Evolutionary conservation across 35 echinoderm and acorn worm species (phyloP), one percentile per base, ranked within the genome.

Genomic region (Eucidaris tribuloides): DNA sequence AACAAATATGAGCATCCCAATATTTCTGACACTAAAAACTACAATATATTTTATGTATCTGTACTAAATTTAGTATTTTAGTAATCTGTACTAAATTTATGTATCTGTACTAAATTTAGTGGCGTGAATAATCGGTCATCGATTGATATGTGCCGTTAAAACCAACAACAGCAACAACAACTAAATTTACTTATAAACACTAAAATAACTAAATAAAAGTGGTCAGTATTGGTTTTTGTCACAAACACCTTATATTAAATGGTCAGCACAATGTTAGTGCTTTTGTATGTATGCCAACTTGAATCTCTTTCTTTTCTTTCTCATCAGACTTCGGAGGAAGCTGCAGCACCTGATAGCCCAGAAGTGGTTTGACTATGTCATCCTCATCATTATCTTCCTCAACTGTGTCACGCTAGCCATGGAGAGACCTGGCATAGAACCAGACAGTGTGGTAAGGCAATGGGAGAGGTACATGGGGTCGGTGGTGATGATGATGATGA

Each of bases 331-430:
- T 46, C 85, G 94, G 60, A 60, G 81, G 45, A 86, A 56, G 55
- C 34, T 97, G 14, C 82, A 89, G 55, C 31, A 65, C 7, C 42
- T 92, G 34, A 84, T 97, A 37, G 82, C 76, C 13, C 83, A 92
- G 50, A 92, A 86, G 57, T 97, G 94, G 94, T 97, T 97, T 74
- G 94, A 97, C 57, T 93, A 97, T 37, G 61, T 30, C 42, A 81
- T 97, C 18, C 82, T 97, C 0, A 32, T 88, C 25, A 85, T 97
- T 3, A 97, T 97, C 46, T 93, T 97, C 45, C 28, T 87, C 3
- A 97, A 97, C 42, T 97, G 94, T 45, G 82, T 97, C 37, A 97
- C 94, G 3, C 61, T 97, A 46, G 94, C 90, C 7, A 97, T 97
- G 90, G 94, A 97, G 41, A 78, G 86, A 62, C 94, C 94, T 24